Conservation (phyloP, 2,888 invertebrate species). For the Cepaea hortensis region DNA sequence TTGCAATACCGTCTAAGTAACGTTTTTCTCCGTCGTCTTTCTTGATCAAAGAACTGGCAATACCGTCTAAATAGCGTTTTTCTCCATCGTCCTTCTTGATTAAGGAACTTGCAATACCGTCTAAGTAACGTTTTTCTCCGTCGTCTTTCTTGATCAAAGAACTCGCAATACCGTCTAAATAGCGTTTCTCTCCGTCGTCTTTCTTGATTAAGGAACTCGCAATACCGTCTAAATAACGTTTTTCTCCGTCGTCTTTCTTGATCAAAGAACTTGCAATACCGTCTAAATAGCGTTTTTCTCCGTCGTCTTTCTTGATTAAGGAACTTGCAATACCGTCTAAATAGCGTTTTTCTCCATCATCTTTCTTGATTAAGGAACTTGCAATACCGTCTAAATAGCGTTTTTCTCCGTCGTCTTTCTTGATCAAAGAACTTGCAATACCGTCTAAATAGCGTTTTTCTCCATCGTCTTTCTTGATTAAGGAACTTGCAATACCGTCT, state of each 20-base stretch:
- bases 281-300: not conserved
- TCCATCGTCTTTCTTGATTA: not conserved
- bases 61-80: too few relatives aligned
- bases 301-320: not conserved
- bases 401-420: not conserved
- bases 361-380: not conserved
- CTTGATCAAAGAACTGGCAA: too few relatives aligned
- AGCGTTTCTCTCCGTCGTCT: not conserved
- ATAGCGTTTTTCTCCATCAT: not conserved
- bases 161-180: not conserved
- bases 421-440: not conserved
- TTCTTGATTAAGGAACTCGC: not conserved
- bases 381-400: not conserved
- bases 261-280: not conserved
- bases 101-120: not conserved
- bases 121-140: not conserved
- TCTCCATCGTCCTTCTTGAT: not conserved
- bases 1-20: too few relatives aligned
- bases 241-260: not conserved
- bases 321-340: not conserved
- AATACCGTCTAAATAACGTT: not conserved
- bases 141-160: not conserved
- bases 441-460: constrained; percentile 7
- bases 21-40: too few relatives aligned
- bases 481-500: constrained; percentile 1